Conservation (phyloP, 1,140 invertebrate genomes). For the Drosophila littoralis region DNA sequence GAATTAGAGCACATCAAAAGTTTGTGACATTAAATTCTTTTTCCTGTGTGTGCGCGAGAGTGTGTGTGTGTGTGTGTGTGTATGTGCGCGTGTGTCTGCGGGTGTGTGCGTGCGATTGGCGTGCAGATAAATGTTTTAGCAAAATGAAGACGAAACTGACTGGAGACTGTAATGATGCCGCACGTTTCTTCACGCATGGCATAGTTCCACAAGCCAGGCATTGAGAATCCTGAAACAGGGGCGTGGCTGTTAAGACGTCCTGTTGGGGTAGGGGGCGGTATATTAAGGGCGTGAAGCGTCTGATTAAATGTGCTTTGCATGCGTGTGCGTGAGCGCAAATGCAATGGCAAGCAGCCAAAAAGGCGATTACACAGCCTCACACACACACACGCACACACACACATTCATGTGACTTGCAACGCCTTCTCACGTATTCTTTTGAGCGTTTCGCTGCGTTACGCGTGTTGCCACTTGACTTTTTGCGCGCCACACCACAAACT, state of each 20-base stretch:
- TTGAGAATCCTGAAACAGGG: not conserved
- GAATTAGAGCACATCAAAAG: conserved; percentile 77
- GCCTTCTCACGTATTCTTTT: conserved; percentile 48
- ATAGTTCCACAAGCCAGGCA: not conserved
- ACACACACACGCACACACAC: not conserved
- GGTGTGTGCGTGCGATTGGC: conserved; percentile 35
- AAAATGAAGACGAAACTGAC: conserved; percentile 61
- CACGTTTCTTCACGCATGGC: conserved; percentile 25
- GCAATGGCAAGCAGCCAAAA: conserved; percentile 69
- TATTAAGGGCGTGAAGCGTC: conserved; percentile 22
- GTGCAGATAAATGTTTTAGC: conserved; percentile 73
- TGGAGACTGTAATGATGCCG: conserved; percentile 35
- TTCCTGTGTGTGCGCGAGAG: not conserved
- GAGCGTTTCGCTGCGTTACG: conserved; percentile 11
- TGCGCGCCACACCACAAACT: conserved; percentile 27
- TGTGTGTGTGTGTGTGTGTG: not conserved
- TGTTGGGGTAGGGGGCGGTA: not conserved
- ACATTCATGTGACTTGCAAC: not conserved
- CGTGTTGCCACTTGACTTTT: conserved; percentile 66
- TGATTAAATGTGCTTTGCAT: conserved; percentile 71
- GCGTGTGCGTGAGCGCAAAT: conserved; percentile 61
- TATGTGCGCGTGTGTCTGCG: not conserved
- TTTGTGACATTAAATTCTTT: conserved; percentile 68
- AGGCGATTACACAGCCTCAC: conserved; percentile 50
- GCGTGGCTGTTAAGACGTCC: no score